phyloP scores from a whole-genome alignment of 2,113 vertebrate species.

The Echinops telfairi region DNA sequence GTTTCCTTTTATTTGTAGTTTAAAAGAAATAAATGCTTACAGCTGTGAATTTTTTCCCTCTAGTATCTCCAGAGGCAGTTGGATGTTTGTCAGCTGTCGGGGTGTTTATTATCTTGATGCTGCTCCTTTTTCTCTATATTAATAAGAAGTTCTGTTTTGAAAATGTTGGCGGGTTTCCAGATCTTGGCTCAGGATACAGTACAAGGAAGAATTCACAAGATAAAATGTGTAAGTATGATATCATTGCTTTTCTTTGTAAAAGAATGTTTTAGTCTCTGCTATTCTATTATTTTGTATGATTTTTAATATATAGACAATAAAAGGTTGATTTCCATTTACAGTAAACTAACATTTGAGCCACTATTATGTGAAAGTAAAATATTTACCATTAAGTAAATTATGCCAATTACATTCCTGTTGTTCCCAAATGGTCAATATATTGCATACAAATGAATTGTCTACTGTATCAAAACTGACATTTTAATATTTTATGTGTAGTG shows the following conservation, averaged over 20 bases:
- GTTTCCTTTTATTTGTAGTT: constrained; percentile 66
- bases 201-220: constrained; percentile 91
- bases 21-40: constrained; percentile 64
- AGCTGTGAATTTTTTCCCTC: constrained; percentile 82
- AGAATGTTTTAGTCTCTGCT: not conserved
- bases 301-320: not conserved
- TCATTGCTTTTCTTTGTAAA: constrained; percentile 9
- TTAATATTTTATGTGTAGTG: constrained; percentile 21
- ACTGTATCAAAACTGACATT: not conserved
- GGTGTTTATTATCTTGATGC: constrained; percentile 95
- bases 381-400: constrained; percentile 9
- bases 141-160: constrained; percentile 98
- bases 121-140: constrained; percentile 97
- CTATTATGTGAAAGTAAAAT: constrained; percentile 15
- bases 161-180: constrained; percentile 93
- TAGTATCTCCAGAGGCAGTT: constrained; percentile 98
- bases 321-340: not conserved
- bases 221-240: constrained; percentile 88
- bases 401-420: not conserved
- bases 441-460: not conserved
- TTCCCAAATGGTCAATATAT: not conserved
- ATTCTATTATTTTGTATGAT: not conserved
- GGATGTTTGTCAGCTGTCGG: constrained; percentile 97
- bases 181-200: constrained; percentile 93
- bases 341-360: not conserved